phyloP scores from a whole-genome alignment of 2,113 vertebrate genomes.

The Hyperoodon ampullatus region DNA sequence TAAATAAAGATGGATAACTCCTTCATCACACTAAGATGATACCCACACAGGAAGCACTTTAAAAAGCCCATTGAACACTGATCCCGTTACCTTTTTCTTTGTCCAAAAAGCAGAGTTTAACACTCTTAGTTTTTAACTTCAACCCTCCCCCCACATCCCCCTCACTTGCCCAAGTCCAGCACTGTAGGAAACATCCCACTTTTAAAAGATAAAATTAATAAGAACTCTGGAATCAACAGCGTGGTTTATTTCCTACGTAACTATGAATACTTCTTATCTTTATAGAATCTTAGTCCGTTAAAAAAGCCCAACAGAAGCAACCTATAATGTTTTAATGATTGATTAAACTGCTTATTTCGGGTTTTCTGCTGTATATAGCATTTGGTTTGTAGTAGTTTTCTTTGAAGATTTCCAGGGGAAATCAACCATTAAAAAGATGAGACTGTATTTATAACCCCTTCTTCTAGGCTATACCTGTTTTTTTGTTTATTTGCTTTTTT shows the following conservation, averaged over 20 bases:
- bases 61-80: neutral
- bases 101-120: neutral
- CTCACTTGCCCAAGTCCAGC: neutral
- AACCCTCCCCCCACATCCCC: neutral
- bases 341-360: neutral
- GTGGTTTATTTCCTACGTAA: slow-evolving; percentile 56
- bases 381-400: slow-evolving; percentile 53
- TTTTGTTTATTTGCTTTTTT: neutral
- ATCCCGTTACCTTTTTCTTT: neutral
- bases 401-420: slow-evolving; percentile 41
- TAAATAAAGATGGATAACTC: neutral
- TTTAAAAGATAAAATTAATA: slow-evolving; percentile 33
- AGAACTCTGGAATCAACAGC: slow-evolving; percentile 37
- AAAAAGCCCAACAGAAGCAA: slow-evolving; percentile 64
- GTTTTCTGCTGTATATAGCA: slow-evolving; percentile 43
- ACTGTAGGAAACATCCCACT: neutral
- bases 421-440: slow-evolving; percentile 48
- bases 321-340: slow-evolving; percentile 71
- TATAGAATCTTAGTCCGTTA: slow-evolving; percentile 66
- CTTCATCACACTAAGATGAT: neutral
- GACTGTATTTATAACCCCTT: neutral
- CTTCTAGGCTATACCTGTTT: neutral
- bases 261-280: slow-evolving; percentile 75
- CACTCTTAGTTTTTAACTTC: neutral
- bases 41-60: neutral